Base-by-base conservation (phyloP, 2,113 vertebrate species). In the Pangasianodon hypophthalmus region DNA sequence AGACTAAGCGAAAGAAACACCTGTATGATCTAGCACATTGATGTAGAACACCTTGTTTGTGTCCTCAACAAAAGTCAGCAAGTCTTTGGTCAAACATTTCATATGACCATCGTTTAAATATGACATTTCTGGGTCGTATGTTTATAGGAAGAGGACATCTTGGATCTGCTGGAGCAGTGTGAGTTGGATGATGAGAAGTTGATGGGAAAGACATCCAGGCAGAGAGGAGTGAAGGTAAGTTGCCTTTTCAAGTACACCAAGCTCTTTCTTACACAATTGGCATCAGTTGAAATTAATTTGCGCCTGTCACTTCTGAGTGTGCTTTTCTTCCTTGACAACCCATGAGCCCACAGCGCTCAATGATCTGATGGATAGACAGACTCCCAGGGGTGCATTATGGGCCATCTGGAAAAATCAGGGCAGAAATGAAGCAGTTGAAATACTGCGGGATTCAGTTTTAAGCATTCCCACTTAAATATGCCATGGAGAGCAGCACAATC, bases 161-260 rank as follows among this genome's bases (percentile, higher is more conserved):
- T 99, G 95, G 98, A 99, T 93, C 97, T 99, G 93, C 92, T 99
- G 94, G 98, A 99, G 88, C 98, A 99, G 62, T 99, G 98, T 93
- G 98, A 99, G 94, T 95, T 99, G 94, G 98, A 99, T 71, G 98
- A 99, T 80, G 98, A 99, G 94, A 99, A 98, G 91, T 92, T 99
- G 85, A 97, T 97, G 96, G 98, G 98, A 88, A 99, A 98, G 95
- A 95, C 97, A 87, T 92, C 95, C 79, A 97, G 95, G 91, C 94
- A 96, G 86, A 96, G 97, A 95, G 98, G 97, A 92, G 96, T 95
- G 32, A 96, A 96, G 95, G 96, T 96, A 89, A 88, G 87, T 14
- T n/a, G 60, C n/a, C 46, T 32, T 52, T 81, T 29, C n/a, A 54
- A 85, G 90, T 46, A 92, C 90, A 89, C 94, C 54, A 91, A 90